These are phyloP conservation scores for Glyphotaelius pellucidus DNA, from an alignment of 2,888 invertebrate genomes.

Conservation along the genomic window DNA sequence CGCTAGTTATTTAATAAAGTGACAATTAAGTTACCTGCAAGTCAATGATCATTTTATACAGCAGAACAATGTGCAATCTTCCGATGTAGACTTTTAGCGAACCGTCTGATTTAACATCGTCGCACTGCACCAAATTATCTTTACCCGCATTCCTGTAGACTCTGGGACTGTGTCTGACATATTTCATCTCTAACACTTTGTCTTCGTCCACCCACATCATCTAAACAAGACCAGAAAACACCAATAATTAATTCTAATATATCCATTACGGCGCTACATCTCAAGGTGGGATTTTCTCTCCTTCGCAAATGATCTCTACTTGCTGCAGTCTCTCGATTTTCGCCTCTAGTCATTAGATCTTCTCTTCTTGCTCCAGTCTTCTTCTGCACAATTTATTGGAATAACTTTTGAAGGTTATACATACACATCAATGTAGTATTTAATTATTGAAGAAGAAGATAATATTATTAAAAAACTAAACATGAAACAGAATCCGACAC, in stretches of 20 bases:
- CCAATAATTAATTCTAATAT: neutral
- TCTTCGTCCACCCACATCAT: constrained; percentile 88
- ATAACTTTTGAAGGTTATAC: neutral
- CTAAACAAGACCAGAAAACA: constrained; percentile 71
- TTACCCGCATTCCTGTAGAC: constrained; percentile 72
- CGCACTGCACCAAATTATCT: constrained; percentile 74
- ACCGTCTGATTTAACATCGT: constrained; percentile 81
- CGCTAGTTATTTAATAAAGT: neutral
- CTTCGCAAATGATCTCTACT: neutral
- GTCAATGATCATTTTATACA: constrained; percentile 81
- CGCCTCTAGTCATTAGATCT: neutral
- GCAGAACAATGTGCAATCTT: constrained; percentile 83
- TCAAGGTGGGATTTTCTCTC: neutral
- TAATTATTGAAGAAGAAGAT: too few species aligned
- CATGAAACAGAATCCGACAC: too few species aligned
- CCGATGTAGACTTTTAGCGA: constrained; percentile 84
- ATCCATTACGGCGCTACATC: neutral
- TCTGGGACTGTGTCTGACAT: constrained; percentile 82
- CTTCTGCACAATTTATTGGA: too few species aligned
- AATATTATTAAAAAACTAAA: too few species aligned
- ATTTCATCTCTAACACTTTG: constrained; percentile 87
- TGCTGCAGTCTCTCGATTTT: too few species aligned
- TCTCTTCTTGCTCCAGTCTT: neutral
- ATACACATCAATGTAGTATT: too few species aligned
- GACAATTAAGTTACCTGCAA: constrained; percentile 76